Evolutionary conservation across 2,113 vertebrate genomes (phyloP), one percentile per base, ranked within the genome.

Genomic region (Thalassarche chlororhynchos): DNA sequence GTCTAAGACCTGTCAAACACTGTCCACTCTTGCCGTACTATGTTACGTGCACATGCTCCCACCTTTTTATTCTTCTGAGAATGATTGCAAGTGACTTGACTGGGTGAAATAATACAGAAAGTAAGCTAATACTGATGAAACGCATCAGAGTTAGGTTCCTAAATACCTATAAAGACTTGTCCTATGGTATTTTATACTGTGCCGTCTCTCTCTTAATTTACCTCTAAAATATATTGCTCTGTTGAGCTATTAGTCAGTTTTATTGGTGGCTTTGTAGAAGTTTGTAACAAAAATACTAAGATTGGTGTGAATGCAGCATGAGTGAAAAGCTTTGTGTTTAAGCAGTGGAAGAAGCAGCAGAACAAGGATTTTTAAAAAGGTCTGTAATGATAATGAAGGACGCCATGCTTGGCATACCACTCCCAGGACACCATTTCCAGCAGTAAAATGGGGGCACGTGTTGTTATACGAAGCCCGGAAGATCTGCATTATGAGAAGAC

Each of bases 371-470:
- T 90, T 76, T 24, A 26, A 64, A 49, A 71, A 74, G 29, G 13
- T 23, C 26, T 86, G 26, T n/a, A 51, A n/a, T 40, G 26, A 8
- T 19, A 77, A 32, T 0, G 8, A 78, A 74, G 24, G 31, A 17
- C 54, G 44, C 20, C 15, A 5, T 77, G 31, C 28, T 85, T 51
- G 32, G 3, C n/a, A 49, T 29, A 15, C 15, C 11, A 3, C 14
- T 49, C 64, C 62, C 24, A 81, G 74, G 25, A n/a, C 34, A 47
- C 14, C 25, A 17, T 47, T 83, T 38, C 40, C 46, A 87, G 29
- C 25, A 76, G 61, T 16, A 51, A 74, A 66, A 80, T 28, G 23
- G 21, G 8, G 29, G 19, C 34, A 38, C 0, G 0, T 4, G 1
- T 17, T 9, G 5, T 51, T 57, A 51, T 17, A 51, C 29, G 25